phyloP scores from a whole-genome alignment of 2,797 vertebrate species.

The Mormyrus hasselquistii region DNA sequence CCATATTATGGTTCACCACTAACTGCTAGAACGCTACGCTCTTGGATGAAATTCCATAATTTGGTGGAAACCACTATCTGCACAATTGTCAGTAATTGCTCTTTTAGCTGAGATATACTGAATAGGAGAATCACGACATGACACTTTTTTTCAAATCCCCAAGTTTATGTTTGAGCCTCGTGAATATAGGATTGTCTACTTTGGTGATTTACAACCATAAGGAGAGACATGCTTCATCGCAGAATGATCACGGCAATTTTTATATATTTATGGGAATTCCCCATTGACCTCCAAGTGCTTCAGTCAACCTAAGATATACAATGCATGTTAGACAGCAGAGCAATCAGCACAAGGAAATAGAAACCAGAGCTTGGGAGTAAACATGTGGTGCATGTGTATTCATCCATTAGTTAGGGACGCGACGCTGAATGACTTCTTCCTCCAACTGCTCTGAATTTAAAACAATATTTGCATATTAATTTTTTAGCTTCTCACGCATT shows the following conservation, averaged over 20 bases:
- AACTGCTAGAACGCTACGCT: background rate
- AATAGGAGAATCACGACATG: background rate
- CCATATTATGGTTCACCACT: background rate
- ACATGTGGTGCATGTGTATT: background rate
- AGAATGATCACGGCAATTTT: background rate
- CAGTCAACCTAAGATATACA: background rate
- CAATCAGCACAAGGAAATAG: background rate
- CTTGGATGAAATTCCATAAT: background rate
- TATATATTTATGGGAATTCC: background rate
- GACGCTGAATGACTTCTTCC: background rate
- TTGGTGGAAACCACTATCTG: background rate
- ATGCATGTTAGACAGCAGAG: background rate
- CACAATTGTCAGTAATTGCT: background rate
- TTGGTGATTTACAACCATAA: background rate
- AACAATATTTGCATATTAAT: background rate
- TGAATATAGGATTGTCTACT: background rate
- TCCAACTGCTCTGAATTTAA: background rate
- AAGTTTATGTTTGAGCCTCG: background rate
- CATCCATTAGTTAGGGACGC: background rate
- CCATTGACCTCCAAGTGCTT: background rate
- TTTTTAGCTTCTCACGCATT: background rate
- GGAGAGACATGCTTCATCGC: background rate
- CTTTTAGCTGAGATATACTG: background rate
- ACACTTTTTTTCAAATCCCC: background rate
- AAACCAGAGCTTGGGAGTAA: background rate